Evolutionary conservation across 2,888 invertebrate species (phyloP), one percentile per base, ranked within the genome.

Genomic region (Drosophila fungiperda): DNA sequence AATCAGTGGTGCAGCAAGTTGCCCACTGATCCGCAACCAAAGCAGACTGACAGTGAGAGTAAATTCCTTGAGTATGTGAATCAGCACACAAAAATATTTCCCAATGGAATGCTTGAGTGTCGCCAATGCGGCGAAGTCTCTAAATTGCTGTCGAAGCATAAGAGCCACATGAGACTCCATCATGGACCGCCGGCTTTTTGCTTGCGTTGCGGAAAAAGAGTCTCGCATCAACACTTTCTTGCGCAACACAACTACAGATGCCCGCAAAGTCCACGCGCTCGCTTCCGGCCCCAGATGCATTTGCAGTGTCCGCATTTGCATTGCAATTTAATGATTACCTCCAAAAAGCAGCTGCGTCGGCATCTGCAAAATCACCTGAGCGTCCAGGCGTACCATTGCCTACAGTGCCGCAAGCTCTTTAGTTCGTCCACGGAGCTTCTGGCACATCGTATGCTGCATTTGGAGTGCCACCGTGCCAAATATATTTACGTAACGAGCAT

Each of bases 51-150:
- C 17, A 29, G 48, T 0, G 57, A 65, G 17, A 45, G 7, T 1
- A 20, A 55, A 15, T 81, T 69, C 4, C 23, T 35, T 1, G 0
- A 5, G 40, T 91, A 71, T 59, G 75, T 84, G 0, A 60, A 66
- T 20, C 69, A 82, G 5, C 73, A 85, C 20, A 83, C 86, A 0
- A 49, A 52, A 17, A 64, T 65, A 20, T 80, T 81, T 26, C 66
- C 70, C n/a, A 91, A 89, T 36, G 85, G 77, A 1, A 83, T 80
- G 72, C 32, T 78, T 2, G 90, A 89, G 65, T 91, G 91, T 54
- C 63, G 72, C 35, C 1, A 80, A 0, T 92, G 92, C 35, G 91
- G 92, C 4, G 89, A 91, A 52, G 62, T 91, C 4, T 58, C 73
- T 7, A 68, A 52, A 1, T 63, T 64, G 1, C 33, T 55, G 33